Evolutionary conservation across 2,113 vertebrate species (phyloP).

Genomic region (Mugil cephalus): DNA sequence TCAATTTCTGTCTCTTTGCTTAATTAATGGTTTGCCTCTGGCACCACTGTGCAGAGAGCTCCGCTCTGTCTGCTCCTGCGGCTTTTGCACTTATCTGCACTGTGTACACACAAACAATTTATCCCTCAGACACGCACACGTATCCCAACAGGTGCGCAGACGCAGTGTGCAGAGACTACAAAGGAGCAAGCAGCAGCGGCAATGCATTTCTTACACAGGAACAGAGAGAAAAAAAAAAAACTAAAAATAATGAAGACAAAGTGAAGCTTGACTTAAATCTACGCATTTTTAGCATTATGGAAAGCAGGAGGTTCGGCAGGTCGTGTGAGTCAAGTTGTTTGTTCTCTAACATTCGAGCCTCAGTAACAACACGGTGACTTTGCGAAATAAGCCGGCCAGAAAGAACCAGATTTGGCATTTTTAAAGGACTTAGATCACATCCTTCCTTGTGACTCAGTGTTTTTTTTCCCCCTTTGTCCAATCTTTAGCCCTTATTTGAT

Average conservation of each 20-base stretch:
- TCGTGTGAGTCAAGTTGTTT: background rate
- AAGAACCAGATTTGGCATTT: constrained; percentile 52
- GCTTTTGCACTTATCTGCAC: constrained; percentile 50
- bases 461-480: constrained; percentile 56
- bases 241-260: background rate
- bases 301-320: too few relatives aligned
- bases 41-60: constrained; percentile 68
- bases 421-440: constrained; percentile 65
- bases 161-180: constrained; percentile 11
- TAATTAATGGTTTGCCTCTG: constrained; percentile 80
- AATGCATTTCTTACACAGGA: background rate
- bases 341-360: constrained; percentile 12
- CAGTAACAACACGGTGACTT: background rate
- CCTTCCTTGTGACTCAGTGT: constrained; percentile 29
- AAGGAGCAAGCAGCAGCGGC: constrained; percentile 8
- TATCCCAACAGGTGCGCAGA: constrained; percentile 62
- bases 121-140: constrained; percentile 39
- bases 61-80: constrained; percentile 68
- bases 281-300: background rate
- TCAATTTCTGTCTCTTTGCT: constrained; percentile 77
- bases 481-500: constrained; percentile 66
- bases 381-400: constrained; percentile 1
- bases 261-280: background rate
- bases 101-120: constrained; percentile 55
- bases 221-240: background rate